Evolutionary conservation across 2,888 invertebrate species (phyloP).

Genomic region (Sarcophaga subvicina): DNA sequence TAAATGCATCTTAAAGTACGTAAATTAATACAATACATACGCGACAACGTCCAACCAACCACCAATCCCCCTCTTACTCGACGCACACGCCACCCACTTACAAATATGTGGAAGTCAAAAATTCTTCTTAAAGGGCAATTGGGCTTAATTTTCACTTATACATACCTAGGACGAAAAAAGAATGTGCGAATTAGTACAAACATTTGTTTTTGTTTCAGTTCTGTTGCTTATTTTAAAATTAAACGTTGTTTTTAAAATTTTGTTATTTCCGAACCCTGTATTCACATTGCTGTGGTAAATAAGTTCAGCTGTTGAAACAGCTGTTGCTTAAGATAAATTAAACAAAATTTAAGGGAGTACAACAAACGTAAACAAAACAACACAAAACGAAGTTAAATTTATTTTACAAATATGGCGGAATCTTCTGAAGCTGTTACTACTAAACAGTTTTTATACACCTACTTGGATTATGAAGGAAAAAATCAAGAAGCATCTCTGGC

Average conservation of each 20-base stretch:
- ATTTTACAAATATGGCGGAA: slow-evolving; percentile 45
- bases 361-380: neutral
- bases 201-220: no score
- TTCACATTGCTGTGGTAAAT: slow-evolving; percentile 12
- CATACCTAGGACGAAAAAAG: no score
- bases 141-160: no score
- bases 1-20: no score
- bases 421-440: slow-evolving; percentile 56
- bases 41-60: no score
- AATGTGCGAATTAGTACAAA: no score
- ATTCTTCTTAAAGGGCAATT: no score
- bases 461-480: slow-evolving; percentile 76
- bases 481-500: slow-evolving; percentile 71
- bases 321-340: slow-evolving; percentile 24
- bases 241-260: neutral
- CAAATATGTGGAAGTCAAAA: no score
- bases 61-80: no score
- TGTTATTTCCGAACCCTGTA: neutral
- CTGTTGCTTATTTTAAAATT: no score
- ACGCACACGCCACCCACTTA: no score
- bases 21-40: no score
- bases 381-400: neutral
- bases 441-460: slow-evolving; percentile 77
- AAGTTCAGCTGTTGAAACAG: slow-evolving; percentile 12
- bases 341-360: slow-evolving; percentile 24